phyloP scores from a whole-genome alignment of 1,140 invertebrate species.

The Aphidius ervi region DNA sequence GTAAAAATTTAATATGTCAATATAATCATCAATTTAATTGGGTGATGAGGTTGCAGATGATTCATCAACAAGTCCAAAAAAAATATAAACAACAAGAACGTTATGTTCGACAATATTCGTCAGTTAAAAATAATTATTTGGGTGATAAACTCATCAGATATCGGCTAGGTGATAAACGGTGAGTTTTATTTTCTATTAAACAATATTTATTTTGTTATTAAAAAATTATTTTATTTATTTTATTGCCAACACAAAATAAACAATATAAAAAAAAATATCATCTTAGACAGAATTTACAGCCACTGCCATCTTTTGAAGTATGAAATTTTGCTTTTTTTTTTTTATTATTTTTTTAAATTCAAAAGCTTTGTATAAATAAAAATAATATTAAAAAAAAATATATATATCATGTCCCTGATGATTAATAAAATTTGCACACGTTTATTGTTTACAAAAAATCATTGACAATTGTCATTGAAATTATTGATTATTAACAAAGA shows the following conservation, averaged over 20 bases:
- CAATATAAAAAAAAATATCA: too few species aligned
- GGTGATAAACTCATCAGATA: conserved; percentile 40
- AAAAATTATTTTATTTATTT: not conserved
- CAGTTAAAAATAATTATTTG: too few species aligned
- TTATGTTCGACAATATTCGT: too few species aligned
- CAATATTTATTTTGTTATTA: not conserved
- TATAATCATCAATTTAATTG: conserved; percentile 27
- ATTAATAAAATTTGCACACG: not conserved
- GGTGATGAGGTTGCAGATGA: too few species aligned
- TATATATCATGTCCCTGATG: not conserved
- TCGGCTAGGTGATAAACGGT: conserved; percentile 39
- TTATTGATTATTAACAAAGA: not conserved
- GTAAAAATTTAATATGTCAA: conserved; percentile 30
- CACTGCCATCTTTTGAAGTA: too few species aligned
- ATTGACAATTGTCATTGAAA: conserved; percentile 1
- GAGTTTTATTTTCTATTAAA: conserved; percentile 20
- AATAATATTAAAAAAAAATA: too few species aligned
- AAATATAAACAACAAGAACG: too few species aligned
- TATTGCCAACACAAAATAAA: not conserved
- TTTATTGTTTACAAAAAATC: not conserved
- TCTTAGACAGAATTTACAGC: too few species aligned
- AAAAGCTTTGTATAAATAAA: too few species aligned
- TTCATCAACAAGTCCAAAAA: too few species aligned
- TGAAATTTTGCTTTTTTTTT: too few species aligned
- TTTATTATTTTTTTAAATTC: too few species aligned